Base-by-base conservation (phyloP, 1,140 invertebrate species). In the Macrobrachium nipponense region DNA sequence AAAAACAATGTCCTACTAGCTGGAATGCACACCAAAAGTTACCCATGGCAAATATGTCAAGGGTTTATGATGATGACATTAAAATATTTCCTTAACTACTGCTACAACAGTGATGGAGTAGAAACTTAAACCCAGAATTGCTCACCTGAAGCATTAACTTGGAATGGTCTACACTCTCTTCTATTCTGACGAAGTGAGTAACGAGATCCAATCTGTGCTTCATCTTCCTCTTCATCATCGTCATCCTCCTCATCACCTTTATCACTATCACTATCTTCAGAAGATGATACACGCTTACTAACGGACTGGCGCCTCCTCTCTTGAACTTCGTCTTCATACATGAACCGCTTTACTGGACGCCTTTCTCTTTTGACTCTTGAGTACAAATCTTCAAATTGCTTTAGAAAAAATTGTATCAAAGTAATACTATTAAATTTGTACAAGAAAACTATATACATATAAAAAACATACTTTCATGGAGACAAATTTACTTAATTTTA, bases 351-450 rank as follows among this genome's bases (percentile, higher is more conserved):
- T 83, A 89, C 92, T 91, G 87, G 90, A 87, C 93, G 91, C 87
- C 92, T 91, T 23, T 92, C 92, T 86, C 93, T 90, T 88, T 94
- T 94, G 11, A 94, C 93, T 87, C 93, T 90, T 20, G 93, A 93
- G 83, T 94, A 94, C 93, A 94, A 94, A 88, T 94, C 94, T 62
- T 80, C 84, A 80, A 86, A 80, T 77, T 86, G 14, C 15, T 72
- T 72, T 12, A 82, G 18, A 20, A 23, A 75, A 60, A 75, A 61
- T 18, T n/a, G n/a, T n/a, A n/a, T n/a, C n/a, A 72, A 5, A 23
- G 11, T 79, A 79, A 76, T 36, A 36, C 1, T 36, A 36, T 36
- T 36, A 36, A 36, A 36, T 36, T 36, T 36, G 27, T 4, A 36
- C 4, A 36, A 36, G 27, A 36, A 36, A 36, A 2, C 4, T 2